Evolutionary conservation across 1,140 invertebrate species (phyloP), one percentile per base, ranked within the genome.

Genomic region (Drosophila yakuba): DNA sequence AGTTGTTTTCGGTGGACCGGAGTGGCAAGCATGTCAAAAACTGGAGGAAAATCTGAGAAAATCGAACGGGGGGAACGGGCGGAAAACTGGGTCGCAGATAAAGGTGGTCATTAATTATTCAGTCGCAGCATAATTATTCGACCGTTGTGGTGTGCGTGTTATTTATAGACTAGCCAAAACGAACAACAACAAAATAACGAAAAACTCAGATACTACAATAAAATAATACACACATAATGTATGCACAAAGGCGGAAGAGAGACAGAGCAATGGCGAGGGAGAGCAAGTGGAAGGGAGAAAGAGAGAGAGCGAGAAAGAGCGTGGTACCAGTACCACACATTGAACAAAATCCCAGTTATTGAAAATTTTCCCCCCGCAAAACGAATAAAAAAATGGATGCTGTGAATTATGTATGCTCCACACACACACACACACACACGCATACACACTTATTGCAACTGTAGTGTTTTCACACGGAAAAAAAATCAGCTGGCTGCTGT

Each of bases 91-190:
- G 68, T 56, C 68, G 61, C 63, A 67, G 63, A 67, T 67, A 67
- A 11, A 67, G n/a, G 35, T 25, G 61, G 51, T 45, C 44, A 72
- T 72, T 72, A 72, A 72, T 72, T 72, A 72, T 72, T 72, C 66
- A 71, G 67, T 36, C 67, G 28, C 51, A 72, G 66, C 68, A 72
- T 72, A 72, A 72, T 72, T 72, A 72, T 72, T 45, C 52, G 50
- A 52, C 28, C 50, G 50, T 43, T 68, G 38, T 71, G 43, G 50
- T 58, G 38, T 72, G 52, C 36, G 51, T 71, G 51, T 69, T 71
- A 72, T 72, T 72, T 72, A 71, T 72, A 72, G 68, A 72, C 43
- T 45, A 71, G 55, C 51, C 66, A 44, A 58, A 59, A 72, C 66
- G 36, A 63, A 64, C 8, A 43, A 52, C 8, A 48, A 41, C 32